Percentiles rank a stretch among this genome's conserved stretches.
Conservation (phyloP, 2,113 vertebrate species). For the Podarcis muralis region DNA sequence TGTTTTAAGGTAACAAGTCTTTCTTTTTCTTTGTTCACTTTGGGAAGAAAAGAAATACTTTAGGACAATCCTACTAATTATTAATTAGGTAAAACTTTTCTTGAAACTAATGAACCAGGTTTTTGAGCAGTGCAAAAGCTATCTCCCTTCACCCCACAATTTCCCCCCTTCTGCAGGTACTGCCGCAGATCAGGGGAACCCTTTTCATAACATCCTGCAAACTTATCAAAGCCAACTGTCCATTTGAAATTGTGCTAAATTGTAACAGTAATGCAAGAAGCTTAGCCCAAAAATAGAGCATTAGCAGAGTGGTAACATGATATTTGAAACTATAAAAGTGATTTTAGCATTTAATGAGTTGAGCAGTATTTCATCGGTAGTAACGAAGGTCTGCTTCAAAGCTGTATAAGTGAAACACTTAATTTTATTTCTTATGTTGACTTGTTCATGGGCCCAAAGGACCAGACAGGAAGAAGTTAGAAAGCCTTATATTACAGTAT, state of each 20-base stretch:
- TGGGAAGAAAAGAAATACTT: not conserved
- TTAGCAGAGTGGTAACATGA: slow-evolving; percentile 67
- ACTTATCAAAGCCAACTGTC: slow-evolving; percentile 52
- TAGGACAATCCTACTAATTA: slow-evolving; percentile 7
- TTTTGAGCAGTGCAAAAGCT: too few species aligned
- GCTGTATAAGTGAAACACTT: slow-evolving; percentile 62
- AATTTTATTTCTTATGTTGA: slow-evolving; percentile 77
- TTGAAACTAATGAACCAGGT: not conserved
- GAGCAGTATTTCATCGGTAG: slow-evolving; percentile 67
- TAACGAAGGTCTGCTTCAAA: slow-evolving; percentile 66
- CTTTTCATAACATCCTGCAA: slow-evolving; percentile 26
- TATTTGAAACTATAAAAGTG: slow-evolving; percentile 65
- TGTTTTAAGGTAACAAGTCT: not conserved
- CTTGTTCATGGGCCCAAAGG: slow-evolving; percentile 73
- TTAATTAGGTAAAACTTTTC: not conserved
- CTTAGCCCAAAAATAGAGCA: slow-evolving; percentile 38
- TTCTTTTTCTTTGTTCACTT: not conserved
- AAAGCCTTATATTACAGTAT: slow-evolving; percentile 77
- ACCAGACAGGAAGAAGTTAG: slow-evolving; percentile 81
- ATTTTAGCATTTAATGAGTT: slow-evolving; percentile 68
- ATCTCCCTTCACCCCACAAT: too few species aligned
- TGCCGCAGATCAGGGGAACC: slow-evolving; percentile 20
- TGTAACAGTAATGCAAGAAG: slow-evolving; percentile 57
- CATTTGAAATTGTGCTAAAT: slow-evolving; percentile 64
- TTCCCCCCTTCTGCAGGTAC: slow-evolving; percentile 9